Evolutionary conservation across 2,797 vertebrate species (phyloP), one percentile per base, ranked within the genome.

Genomic region (Carapus acus): DNA sequence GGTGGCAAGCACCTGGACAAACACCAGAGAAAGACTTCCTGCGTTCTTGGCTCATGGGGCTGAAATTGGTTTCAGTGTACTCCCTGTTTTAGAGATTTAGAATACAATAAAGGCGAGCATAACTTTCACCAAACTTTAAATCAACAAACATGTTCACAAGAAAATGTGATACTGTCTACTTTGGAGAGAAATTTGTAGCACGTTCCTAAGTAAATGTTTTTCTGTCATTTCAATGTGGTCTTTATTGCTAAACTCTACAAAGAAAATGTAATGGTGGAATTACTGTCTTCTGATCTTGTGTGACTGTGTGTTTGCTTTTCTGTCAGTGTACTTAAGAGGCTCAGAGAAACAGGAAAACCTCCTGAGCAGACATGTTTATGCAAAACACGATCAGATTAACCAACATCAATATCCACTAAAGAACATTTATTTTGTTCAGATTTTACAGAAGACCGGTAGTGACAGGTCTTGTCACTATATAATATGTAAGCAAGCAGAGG

Each of bases 271-370:
- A 66, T 62, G 42, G 42, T 63, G 63, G 62, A 72, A 62, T 69
- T 19, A 45, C 56, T 23, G 43, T 63, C 65, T 73, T 61, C 60
- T 20, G 6, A 44, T 67, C 42, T 23, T n/a, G n/a, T n/a, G n/a
- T n/a, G n/a, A n/a, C n/a, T n/a, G n/a, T n/a, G 6, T 7, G 74
- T 71, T 79, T 76, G 53, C 76, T 78, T 73, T 78, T 67, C 23
- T 36, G 54, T 43, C 22, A 27, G 47, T 62, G 46, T 61, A 46
- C 52, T 14, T 48, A 61, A 43, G 46, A 65, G 62, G 59, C 69
- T 73, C 58, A 66, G 55, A 41, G 61, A 43, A 62, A 59, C 54
- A 45, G 44, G 54, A 50, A 23, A 67, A 43, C 57, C 36, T 38
- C 22, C 37, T 7, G 34, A 31, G 20, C 22, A 27, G 43, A 47